Conservation (phyloP, 2,113 vertebrate genomes). For the Catharus bicknelli region DNA sequence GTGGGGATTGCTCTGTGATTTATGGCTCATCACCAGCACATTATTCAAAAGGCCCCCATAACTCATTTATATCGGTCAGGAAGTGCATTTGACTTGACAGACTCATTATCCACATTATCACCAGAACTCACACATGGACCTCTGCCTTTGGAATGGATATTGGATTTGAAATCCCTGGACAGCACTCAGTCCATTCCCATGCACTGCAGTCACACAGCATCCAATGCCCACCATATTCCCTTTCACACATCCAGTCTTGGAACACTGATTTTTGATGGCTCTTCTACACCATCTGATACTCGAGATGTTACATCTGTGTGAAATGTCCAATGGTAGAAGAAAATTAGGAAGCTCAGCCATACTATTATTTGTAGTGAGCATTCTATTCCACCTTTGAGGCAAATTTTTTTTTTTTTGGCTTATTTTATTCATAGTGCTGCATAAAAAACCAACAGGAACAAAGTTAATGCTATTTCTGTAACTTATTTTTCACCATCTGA, state of each 20-base stretch:
- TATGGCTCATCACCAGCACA: conserved; percentile 47
- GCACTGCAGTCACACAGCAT: not conserved
- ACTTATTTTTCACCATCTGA: not conserved
- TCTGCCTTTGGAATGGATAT: not conserved
- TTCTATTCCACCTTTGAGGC: not conserved
- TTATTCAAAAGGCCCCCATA: conserved; percentile 47
- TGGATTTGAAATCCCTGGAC: conserved; percentile 19
- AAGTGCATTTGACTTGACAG: conserved; percentile 46
- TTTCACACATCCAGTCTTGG: not conserved
- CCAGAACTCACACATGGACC: conserved; percentile 14
- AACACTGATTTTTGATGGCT: not conserved
- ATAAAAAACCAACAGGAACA: not conserved
- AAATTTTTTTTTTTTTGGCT: not conserved
- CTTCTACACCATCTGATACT: not conserved
- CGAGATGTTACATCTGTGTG: not conserved
- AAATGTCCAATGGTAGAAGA: not conserved
- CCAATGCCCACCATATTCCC: not conserved
- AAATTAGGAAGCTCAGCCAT: not conserved
- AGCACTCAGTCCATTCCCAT: not conserved
- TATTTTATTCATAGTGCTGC: not conserved
- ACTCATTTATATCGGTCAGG: conserved; percentile 36
- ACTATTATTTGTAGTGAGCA: not conserved
- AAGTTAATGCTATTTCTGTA: not conserved
- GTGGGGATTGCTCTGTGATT: conserved; percentile 51
- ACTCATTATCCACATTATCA: conserved; percentile 59